These are phyloP conservation scores for Helogale parvula DNA, from an alignment of 2,113 vertebrate genomes.

Conservation along the genomic window DNA sequence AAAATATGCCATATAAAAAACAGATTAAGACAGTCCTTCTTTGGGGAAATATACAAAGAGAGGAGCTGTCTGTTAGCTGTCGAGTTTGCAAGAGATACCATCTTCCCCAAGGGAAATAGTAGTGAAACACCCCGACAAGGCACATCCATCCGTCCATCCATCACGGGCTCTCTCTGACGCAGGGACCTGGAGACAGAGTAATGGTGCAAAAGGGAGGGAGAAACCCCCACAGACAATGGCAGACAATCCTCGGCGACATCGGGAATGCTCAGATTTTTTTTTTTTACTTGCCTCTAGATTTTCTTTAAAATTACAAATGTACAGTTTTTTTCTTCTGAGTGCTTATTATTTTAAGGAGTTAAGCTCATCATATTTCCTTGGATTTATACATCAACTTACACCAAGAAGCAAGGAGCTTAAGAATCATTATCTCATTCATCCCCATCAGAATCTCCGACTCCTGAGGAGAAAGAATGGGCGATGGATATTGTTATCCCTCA, in stretches of 20 bases:
- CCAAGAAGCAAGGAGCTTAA: slow-evolving; percentile 52
- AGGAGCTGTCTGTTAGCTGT: slow-evolving; percentile 89
- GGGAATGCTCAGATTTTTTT: slow-evolving; percentile 15
- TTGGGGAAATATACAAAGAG: slow-evolving; percentile 88
- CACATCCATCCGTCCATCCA: slow-evolving; percentile 88
- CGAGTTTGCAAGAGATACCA: slow-evolving; percentile 90
- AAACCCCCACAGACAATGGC: slow-evolving; percentile 72
- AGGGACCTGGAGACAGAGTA: slow-evolving; percentile 83
- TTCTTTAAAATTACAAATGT: slow-evolving; percentile 60
- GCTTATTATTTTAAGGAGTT: slow-evolving; percentile 60
- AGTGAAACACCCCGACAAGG: slow-evolving; percentile 88
- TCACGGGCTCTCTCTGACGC: slow-evolving; percentile 84
- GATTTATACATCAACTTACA: slow-evolving; percentile 62
- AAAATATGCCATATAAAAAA: slow-evolving; percentile 87
- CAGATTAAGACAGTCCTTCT: slow-evolving; percentile 89
- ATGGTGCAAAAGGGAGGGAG: slow-evolving; percentile 77
- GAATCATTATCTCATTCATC: slow-evolving; percentile 54
- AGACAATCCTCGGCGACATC: slow-evolving; percentile 54
- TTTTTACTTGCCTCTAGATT: slow-evolving; percentile 22
- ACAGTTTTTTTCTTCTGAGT: slow-evolving; percentile 33
- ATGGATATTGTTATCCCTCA: background rate
- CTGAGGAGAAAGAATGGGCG: background rate
- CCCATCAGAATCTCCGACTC: background rate
- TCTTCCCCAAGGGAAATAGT: slow-evolving; percentile 89
- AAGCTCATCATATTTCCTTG: slow-evolving; percentile 51